phyloP scores from a whole-genome alignment of 2,113 vertebrate species.

The Nyctibius bracteatus region DNA sequence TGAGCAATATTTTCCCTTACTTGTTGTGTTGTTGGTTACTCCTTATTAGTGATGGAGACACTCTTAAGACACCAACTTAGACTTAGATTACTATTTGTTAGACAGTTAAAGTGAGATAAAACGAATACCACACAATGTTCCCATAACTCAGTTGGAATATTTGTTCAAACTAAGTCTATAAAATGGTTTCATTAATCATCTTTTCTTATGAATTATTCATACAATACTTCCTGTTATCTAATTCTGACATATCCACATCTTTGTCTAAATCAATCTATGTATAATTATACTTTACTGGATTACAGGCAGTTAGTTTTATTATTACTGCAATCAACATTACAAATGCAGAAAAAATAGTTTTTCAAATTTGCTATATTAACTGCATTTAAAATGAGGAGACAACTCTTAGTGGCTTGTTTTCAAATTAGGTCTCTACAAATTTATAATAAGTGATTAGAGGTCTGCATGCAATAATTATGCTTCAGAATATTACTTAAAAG shows the following conservation, averaged over 20 bases:
- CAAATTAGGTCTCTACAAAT: conserved; percentile 6
- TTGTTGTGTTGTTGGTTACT: neutral
- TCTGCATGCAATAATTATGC: neutral
- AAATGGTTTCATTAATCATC: neutral
- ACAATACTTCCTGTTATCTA: neutral
- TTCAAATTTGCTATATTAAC: neutral
- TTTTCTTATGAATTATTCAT: conserved; percentile 43
- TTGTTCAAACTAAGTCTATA: neutral
- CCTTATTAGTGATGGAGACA: neutral
- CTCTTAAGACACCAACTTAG: neutral
- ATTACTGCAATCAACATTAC: conserved; percentile 33
- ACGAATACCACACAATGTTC: neutral
- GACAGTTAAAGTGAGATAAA: neutral
- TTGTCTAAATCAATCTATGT: conserved; percentile 28
- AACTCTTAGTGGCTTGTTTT: neutral
- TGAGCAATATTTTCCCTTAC: neutral
- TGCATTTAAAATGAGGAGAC: neutral
- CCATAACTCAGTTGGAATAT: neutral
- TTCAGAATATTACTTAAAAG: neutral
- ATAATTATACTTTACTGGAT: conserved; percentile 43
- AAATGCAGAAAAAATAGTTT: conserved; percentile 16
- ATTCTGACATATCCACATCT: neutral
- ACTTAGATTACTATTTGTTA: neutral
- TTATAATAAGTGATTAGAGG: conserved; percentile 7
- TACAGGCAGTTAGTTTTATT: conserved; percentile 44